These are phyloP conservation scores for Chiloscyllium plagiosum DNA, from an alignment of 2,113 vertebrate species.

Conservation along the genomic window DNA sequence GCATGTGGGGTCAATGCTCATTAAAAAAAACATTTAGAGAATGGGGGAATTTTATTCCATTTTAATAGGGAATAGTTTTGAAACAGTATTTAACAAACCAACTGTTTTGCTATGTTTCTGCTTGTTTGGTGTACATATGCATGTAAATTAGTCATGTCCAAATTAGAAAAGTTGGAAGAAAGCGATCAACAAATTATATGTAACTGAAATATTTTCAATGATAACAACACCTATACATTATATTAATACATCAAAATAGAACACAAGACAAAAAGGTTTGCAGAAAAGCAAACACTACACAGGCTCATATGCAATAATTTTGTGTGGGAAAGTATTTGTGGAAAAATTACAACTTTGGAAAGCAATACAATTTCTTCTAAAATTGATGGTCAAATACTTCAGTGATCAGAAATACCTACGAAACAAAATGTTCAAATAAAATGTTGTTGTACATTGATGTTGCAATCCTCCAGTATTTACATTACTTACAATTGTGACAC, in stretches of 20 bases:
- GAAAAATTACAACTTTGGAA: constrained; percentile 20
- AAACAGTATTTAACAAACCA: neutral
- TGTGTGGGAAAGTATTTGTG: too few relatives aligned
- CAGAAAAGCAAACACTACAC: neutral
- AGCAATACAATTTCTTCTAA: constrained; percentile 2
- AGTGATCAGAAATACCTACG: constrained; percentile 20
- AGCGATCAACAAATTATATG: neutral
- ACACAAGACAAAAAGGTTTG: neutral
- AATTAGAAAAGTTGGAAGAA: neutral
- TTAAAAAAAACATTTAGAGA: neutral
- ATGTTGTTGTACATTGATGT: neutral
- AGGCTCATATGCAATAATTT: neutral
- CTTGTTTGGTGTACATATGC: neutral
- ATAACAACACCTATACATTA: neutral
- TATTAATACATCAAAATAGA: constrained; percentile 7
- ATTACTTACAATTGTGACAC: neutral
- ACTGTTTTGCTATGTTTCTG: neutral
- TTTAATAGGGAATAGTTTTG: neutral
- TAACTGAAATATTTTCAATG: neutral
- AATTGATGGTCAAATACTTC: constrained; percentile 2
- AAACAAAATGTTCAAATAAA: neutral
- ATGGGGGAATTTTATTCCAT: neutral
- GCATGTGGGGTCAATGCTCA: neutral
- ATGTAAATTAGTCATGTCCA: neutral
- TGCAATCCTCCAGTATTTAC: neutral